Percentiles rank a stretch among this genome's conserved stretches.
These are phyloP conservation scores for Ochropleura leucogaster DNA, from an alignment of 2,888 invertebrate species.

Conservation along the genomic window DNA sequence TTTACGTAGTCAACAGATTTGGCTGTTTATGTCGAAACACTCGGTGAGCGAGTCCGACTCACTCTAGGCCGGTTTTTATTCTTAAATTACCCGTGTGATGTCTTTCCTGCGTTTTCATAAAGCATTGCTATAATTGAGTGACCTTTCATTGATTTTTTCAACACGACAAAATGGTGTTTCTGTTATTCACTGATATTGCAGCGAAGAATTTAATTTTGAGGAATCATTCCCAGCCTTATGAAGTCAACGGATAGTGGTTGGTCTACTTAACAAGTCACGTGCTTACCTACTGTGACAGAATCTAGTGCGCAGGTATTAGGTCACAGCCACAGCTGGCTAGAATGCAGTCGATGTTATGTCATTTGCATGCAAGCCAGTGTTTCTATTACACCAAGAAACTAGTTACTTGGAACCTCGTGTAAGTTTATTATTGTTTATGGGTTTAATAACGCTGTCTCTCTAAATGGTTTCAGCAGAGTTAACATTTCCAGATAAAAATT, in stretches of 20 bases:
- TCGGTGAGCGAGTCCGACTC: too few species aligned
- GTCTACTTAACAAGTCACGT: slow-evolving; percentile 15
- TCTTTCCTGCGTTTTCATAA: too few species aligned
- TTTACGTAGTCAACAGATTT: too few species aligned
- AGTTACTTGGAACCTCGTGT: slow-evolving; percentile 5
- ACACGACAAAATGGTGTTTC: not conserved
- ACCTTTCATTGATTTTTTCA: not conserved
- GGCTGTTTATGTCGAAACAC: too few species aligned
- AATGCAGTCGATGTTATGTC: slow-evolving; percentile 18
- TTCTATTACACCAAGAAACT: slow-evolving; percentile 20
- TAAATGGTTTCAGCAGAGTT: not conserved
- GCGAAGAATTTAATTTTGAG: not conserved
- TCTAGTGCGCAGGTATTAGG: slow-evolving; percentile 8
- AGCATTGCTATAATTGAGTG: not conserved
- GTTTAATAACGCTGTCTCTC: not conserved
- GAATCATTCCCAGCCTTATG: not conserved
- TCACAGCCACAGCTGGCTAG: slow-evolving; percentile 14
- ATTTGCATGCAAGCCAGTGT: slow-evolving; percentile 37
- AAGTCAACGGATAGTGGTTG: not conserved
- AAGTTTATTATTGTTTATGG: slow-evolving; percentile 8
- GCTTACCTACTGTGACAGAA: not conserved
- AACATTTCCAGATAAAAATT: not conserved
- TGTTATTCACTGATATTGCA: not conserved
- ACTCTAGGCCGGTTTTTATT: too few species aligned
- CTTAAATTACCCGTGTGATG: too few species aligned